A percentile compares a stretch with the other conserved stretches of the same genome.
phyloP scores from a whole-genome alignment of 2,113 vertebrate genomes.

The Ploceus nigricollis region DNA sequence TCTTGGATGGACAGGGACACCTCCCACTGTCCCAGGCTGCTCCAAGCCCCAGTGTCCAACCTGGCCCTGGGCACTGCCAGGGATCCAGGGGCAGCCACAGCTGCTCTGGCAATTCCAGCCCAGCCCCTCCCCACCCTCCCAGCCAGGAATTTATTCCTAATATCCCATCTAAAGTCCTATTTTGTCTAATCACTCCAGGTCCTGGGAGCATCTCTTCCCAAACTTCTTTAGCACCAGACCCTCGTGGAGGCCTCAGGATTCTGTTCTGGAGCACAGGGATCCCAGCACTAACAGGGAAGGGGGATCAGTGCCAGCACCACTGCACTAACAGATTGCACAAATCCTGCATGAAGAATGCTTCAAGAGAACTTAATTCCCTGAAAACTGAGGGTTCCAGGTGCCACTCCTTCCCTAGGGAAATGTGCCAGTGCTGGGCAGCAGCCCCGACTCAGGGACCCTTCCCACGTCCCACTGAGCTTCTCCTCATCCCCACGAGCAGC shows the following conservation, averaged over 20 bases:
- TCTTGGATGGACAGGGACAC: neutral
- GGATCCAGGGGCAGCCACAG: neutral
- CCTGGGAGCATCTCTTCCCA: neutral
- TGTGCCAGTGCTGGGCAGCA: neutral
- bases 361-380: neutral
- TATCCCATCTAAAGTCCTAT: neutral
- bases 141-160: neutral
- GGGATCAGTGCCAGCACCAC: neutral
- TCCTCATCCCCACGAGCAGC: neutral
- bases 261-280: neutral
- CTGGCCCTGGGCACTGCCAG: neutral
- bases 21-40: neutral
- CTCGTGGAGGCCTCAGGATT: fast-evolving
- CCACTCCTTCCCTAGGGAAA: fast-evolving
- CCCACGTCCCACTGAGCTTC: fast-evolving
- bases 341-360: fast-evolving
- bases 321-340: fast-evolving
- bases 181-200: neutral
- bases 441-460: fast-evolving
- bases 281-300: fast-evolving
- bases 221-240: neutral
- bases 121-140: neutral
- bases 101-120: neutral
- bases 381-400: fast-evolving
- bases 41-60: neutral